Evolutionary conservation across 2,113 vertebrate genomes (phyloP).

Genomic region (Pluvianellus socialis): DNA sequence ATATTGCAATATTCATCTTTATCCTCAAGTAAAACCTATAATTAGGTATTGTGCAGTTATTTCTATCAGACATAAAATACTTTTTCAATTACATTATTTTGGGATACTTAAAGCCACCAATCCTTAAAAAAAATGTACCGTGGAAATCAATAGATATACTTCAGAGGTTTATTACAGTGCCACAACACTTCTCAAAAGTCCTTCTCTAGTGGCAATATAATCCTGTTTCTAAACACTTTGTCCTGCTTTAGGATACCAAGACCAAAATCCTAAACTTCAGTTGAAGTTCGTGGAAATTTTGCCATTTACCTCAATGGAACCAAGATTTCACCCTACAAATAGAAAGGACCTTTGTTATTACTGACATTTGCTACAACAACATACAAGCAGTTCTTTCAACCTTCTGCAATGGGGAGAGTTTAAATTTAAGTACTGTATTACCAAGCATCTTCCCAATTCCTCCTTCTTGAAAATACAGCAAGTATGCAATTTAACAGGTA

Average conservation of each 20-base stretch:
- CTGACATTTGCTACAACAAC: not conserved
- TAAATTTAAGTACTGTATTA: not conserved
- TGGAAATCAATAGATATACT: not conserved
- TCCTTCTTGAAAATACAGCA: not conserved
- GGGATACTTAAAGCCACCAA: not conserved
- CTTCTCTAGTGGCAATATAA: not conserved
- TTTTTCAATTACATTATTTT: not conserved
- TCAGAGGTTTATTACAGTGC: not conserved
- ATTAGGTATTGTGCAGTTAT: not conserved
- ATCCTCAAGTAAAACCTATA: not conserved
- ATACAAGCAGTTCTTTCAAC: not conserved
- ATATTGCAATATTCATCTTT: not conserved
- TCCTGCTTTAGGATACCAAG: not conserved
- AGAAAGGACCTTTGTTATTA: not conserved
- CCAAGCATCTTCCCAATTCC: not conserved
- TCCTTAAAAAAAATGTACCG: not conserved
- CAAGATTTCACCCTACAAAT: not conserved
- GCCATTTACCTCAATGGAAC: not conserved
- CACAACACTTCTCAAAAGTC: not conserved
- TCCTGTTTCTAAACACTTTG: not conserved
- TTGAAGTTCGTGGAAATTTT: not conserved
- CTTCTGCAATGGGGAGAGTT: rapidly evolving
- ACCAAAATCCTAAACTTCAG: not conserved
- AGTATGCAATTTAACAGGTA: not conserved
- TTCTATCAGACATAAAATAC: not conserved